Evolutionary conservation across 2,888 invertebrate genomes (phyloP), one percentile per base, ranked within the genome.

Genomic region (Drosophila mercatorum): DNA sequence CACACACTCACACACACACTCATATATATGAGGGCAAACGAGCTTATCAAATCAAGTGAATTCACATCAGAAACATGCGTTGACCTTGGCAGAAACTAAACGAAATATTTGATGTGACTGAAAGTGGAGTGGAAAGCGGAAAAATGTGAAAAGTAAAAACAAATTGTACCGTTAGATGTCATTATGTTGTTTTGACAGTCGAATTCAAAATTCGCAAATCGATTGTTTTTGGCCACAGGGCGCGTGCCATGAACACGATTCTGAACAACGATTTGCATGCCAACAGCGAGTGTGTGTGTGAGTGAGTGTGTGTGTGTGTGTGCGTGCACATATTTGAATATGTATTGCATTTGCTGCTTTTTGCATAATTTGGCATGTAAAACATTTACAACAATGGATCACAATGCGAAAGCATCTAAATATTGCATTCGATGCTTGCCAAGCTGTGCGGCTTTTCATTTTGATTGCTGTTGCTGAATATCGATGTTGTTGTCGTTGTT

Each of bases 361-460:
- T 87, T 86, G 86, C 86, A 87, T 87, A 90, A 87, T 87, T 87
- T 87, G 87, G 82, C 89, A 87, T 87, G 86, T 90, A 90, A 88
- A 87, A 83, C 88, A 86, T 89, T 82, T 78, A 82, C 88, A 85
- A 89, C 80, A 82, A 82, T 76, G 75, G 70, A 75, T 70, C 71
- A 68, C 72, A 81, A 66, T 55, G 51, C 40, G 53, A 75, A 67
- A 69, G 69, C 78, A 83, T 86, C 88, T 83, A 83, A 83, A 88
- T 83, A 85, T 83, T 83, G 81, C 89, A 88, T 77, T 78, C 68
- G 66, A 78, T 79, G 80, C 68, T 58, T 72, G 83, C 77, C 77
- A 75, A 81, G 74, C 73, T 86, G 81, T 78, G 70, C 75, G 83
- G 88, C 86, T 88, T 81, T 83, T 83, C 81, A 83, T 75, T 88